These are phyloP conservation scores for Cyphomyrmex costatus DNA, from an alignment of 1,140 invertebrate species.

Conservation along the genomic window DNA sequence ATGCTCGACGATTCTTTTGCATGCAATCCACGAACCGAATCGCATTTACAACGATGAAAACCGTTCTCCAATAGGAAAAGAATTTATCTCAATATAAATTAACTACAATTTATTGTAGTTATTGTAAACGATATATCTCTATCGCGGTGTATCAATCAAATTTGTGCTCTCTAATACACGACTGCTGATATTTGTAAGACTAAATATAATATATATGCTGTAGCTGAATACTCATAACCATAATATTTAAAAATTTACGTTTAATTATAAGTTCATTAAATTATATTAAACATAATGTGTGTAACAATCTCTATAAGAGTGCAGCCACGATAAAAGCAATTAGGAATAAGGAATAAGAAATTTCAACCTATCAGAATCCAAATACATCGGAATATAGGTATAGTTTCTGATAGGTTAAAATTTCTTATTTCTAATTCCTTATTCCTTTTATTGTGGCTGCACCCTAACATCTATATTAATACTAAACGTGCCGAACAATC, in stretches of 20 bases:
- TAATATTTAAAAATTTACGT: not conserved
- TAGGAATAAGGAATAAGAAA: too few species aligned
- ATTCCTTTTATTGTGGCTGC: too few species aligned
- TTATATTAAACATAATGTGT: not conserved
- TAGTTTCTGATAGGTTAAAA: too few species aligned
- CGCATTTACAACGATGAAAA: not conserved
- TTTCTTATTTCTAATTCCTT: too few species aligned
- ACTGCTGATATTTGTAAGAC: not conserved
- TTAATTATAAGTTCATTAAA: too few species aligned
- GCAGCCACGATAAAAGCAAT: too few species aligned
- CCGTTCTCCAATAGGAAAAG: not conserved
- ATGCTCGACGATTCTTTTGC: not conserved
- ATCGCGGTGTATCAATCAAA: not conserved
- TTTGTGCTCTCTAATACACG: not conserved
- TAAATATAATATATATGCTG: not conserved
- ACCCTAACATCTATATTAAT: not conserved
- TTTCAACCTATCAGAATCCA: too few species aligned
- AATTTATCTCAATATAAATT: not conserved
- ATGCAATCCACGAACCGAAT: not conserved
- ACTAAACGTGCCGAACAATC: too few species aligned
- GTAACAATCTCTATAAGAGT: not conserved
- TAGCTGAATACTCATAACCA: not conserved
- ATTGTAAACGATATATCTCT: not conserved
- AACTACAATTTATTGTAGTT: not conserved
- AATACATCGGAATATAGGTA: too few species aligned